These are phyloP conservation scores for Camelus bactrianus DNA, from an alignment of 2,113 vertebrate genomes.

Conservation along the genomic window DNA sequence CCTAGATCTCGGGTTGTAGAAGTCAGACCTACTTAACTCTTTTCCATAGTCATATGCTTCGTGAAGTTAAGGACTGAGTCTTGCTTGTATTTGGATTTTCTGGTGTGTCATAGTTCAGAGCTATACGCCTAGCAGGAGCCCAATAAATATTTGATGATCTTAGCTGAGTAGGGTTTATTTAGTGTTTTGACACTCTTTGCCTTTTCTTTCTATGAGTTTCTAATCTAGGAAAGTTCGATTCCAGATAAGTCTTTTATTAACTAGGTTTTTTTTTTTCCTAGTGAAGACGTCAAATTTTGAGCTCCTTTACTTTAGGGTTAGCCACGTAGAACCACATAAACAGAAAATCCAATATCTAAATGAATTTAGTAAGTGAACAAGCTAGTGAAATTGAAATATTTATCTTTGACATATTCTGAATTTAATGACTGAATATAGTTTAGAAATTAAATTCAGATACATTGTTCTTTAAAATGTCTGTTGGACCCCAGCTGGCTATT, in stretches of 20 bases:
- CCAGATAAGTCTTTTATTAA: conserved; percentile 74
- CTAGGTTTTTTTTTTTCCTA: conserved; percentile 76
- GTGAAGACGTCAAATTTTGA: conserved; percentile 81
- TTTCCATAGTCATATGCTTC: background rate
- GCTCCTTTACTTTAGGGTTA: conserved; percentile 81
- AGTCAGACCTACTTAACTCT: background rate
- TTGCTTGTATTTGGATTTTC: background rate
- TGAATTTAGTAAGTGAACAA: conserved; percentile 78
- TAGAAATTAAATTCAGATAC: conserved; percentile 71
- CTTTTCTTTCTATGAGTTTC: conserved; percentile 53
- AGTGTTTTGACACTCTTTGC: conserved; percentile 31
- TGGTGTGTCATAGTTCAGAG: background rate
- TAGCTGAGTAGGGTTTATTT: conserved; percentile 12
- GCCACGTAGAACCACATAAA: conserved; percentile 74
- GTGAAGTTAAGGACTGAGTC: background rate
- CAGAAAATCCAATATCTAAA: conserved; percentile 83
- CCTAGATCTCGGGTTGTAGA: background rate
- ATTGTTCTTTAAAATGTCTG: conserved; percentile 74
- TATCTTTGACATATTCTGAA: conserved; percentile 77
- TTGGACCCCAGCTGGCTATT: conserved; percentile 21
- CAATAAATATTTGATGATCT: conserved; percentile 50
- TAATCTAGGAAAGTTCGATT: conserved; percentile 66
- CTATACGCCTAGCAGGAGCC: background rate
- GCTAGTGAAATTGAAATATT: conserved; percentile 78
- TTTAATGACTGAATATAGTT: conserved; percentile 74